phyloP scores from a whole-genome alignment of 2,113 vertebrate species.

The Tiliqua scincoides region DNA sequence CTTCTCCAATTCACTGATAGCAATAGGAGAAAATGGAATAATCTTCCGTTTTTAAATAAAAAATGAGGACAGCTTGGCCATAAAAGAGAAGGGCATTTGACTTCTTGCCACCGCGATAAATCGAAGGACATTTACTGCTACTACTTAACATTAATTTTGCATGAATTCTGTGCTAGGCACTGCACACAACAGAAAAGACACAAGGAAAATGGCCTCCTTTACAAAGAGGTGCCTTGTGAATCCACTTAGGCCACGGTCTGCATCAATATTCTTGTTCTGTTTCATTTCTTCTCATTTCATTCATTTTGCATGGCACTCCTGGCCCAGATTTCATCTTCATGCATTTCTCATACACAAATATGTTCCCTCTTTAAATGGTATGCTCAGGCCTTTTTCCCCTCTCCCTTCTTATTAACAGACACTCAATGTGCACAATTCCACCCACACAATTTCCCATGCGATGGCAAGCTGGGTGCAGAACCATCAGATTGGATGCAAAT shows the following conservation, averaged over 20 bases:
- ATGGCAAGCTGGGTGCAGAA: not conserved
- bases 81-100: constrained; percentile 68
- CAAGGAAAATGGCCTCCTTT: not conserved
- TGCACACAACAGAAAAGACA: not conserved
- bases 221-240: not conserved
- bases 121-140: not conserved
- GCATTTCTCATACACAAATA: not conserved
- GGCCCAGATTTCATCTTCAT: not conserved
- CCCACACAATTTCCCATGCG: not conserved
- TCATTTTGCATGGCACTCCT: not conserved
- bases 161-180: not conserved
- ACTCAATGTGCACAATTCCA: not conserved
- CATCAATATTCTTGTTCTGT: not conserved
- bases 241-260: not conserved
- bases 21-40: constrained; percentile 65
- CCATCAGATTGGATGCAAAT: too few relatives aligned
- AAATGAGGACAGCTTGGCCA: constrained; percentile 66
- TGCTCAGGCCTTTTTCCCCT: not conserved
- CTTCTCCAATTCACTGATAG: constrained; percentile 61
- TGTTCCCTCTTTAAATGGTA: not conserved
- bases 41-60: constrained; percentile 56
- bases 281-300: not conserved
- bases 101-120: constrained; percentile 57
- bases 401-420: not conserved
- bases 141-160: constrained; percentile 9